These are phyloP conservation scores for Poecilia wingei DNA, from an alignment of 2,797 vertebrate genomes.

Conservation along the genomic window DNA sequence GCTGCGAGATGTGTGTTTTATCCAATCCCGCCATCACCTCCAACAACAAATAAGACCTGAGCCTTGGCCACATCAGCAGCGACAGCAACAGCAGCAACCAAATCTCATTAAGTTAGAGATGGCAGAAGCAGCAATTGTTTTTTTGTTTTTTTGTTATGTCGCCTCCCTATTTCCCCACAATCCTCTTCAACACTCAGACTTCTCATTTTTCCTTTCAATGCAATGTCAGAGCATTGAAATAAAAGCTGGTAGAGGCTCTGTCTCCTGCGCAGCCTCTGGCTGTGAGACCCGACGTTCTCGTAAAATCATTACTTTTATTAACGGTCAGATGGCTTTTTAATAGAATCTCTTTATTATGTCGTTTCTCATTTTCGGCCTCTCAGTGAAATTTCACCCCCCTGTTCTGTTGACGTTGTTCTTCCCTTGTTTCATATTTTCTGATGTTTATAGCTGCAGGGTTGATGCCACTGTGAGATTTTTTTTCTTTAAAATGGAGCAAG, in stretches of 20 bases:
- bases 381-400: constrained; percentile 55
- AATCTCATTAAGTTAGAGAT: constrained; percentile 77
- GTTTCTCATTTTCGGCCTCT: constrained; percentile 74
- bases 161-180: constrained; percentile 5
- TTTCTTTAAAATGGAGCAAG: constrained; percentile 21
- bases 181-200: constrained; percentile 21
- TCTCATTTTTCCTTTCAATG: constrained; percentile 41
- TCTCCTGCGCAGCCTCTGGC: constrained; percentile 60
- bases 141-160: constrained; percentile 55
- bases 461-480: constrained; percentile 25
- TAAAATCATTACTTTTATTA: constrained; percentile 85
- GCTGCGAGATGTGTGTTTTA: constrained; percentile 55
- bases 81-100: constrained; percentile 49
- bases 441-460: constrained; percentile 56
- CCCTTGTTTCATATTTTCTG: constrained; percentile 66
- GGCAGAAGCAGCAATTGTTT: constrained; percentile 67
- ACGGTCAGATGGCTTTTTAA: constrained; percentile 85
- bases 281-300: constrained; percentile 62
- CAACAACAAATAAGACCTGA: constrained; percentile 72
- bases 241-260: constrained; percentile 53
- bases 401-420: constrained; percentile 68
- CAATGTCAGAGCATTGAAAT: constrained; percentile 68
- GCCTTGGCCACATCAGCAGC: constrained; percentile 49
- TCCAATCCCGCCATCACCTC: constrained; percentile 65
- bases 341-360: constrained; percentile 83